These are phyloP conservation scores for Aegithalos caudatus DNA, from an alignment of 2,113 vertebrate genomes.

Conservation along the genomic window DNA sequence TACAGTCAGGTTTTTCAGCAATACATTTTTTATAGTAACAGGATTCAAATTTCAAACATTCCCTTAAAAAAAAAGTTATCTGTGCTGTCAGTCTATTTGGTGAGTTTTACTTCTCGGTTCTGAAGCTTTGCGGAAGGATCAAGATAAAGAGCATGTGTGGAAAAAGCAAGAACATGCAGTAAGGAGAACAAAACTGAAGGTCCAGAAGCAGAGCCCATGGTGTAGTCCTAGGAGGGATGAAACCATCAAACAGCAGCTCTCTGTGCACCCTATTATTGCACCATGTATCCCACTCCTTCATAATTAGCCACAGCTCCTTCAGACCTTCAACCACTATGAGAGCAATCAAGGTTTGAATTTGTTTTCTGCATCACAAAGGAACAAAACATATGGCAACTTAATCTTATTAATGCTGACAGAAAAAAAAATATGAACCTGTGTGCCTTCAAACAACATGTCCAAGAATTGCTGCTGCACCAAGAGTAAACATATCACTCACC, in stretches of 20 bases:
- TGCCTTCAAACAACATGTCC: not conserved
- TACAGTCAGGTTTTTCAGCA: not conserved
- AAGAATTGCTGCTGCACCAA: not conserved
- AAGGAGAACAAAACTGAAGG: not conserved
- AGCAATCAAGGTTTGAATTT: not conserved
- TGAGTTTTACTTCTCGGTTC: not conserved
- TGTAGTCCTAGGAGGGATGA: not conserved
- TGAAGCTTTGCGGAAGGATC: not conserved
- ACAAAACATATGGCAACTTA: not conserved
- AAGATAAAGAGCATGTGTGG: not conserved
- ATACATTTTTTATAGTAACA: not conserved
- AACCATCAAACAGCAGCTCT: not conserved
- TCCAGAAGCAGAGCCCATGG: not conserved
- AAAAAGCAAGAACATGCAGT: not conserved
- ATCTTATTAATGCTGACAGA: not conserved
- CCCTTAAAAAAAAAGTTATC: not conserved
- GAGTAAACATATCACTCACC: not conserved
- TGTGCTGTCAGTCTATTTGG: not conserved
- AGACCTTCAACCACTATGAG: not conserved
- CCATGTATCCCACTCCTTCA: not conserved
- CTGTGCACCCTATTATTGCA: not conserved
- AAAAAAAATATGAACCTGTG: not conserved
- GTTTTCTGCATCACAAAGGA: not conserved
- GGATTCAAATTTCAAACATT: not conserved
- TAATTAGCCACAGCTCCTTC: not conserved